These are phyloP conservation scores for Drosophila gunungcola DNA, from an alignment of 1,140 invertebrate genomes.

Conservation along the genomic window DNA sequence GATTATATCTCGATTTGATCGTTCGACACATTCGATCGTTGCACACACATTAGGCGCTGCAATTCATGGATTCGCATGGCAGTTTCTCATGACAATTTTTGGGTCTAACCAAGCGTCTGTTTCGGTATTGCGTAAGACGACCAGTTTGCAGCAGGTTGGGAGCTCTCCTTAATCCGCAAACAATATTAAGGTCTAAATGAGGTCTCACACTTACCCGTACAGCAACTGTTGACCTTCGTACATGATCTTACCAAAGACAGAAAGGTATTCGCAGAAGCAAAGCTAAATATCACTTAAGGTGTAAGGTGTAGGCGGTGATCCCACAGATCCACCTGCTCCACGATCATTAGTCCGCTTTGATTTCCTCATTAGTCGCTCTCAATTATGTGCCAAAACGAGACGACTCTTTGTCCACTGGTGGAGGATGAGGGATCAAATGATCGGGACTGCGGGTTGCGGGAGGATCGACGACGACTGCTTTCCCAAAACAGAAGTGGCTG, in stretches of 20 bases:
- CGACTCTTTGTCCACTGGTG: slow-evolving; percentile 15
- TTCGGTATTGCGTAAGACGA: slow-evolving; percentile 58
- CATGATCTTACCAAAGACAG: slow-evolving; percentile 18
- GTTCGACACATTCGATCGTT: neutral
- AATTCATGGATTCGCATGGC: slow-evolving; percentile 13
- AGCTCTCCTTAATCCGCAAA: slow-evolving; percentile 8
- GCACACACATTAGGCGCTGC: slow-evolving; percentile 28
- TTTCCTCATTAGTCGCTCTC: slow-evolving; percentile 79
- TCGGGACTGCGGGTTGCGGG: neutral
- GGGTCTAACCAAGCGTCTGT: slow-evolving; percentile 20
- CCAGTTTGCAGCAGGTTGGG: slow-evolving; percentile 47
- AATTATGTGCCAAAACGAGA: slow-evolving; percentile 61
- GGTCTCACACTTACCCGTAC: slow-evolving; percentile 53
- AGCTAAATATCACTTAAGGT: slow-evolving; percentile 17
- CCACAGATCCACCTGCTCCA: slow-evolving; percentile 25
- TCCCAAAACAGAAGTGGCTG: slow-evolving; percentile 58
- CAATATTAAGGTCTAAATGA: slow-evolving; percentile 29
- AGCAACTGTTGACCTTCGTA: slow-evolving; percentile 31
- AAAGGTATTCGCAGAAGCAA: neutral
- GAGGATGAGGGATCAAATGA: slow-evolving; percentile 10
- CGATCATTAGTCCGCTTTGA: slow-evolving; percentile 45
- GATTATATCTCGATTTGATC: slow-evolving; percentile 26
- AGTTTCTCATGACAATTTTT: slow-evolving; percentile 46
- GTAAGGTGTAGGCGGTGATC: neutral
- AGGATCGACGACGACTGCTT: slow-evolving; percentile 57